These are phyloP conservation scores for Eupithecia subfuscata DNA, from an alignment of 2,888 invertebrate species.

Conservation along the genomic window DNA sequence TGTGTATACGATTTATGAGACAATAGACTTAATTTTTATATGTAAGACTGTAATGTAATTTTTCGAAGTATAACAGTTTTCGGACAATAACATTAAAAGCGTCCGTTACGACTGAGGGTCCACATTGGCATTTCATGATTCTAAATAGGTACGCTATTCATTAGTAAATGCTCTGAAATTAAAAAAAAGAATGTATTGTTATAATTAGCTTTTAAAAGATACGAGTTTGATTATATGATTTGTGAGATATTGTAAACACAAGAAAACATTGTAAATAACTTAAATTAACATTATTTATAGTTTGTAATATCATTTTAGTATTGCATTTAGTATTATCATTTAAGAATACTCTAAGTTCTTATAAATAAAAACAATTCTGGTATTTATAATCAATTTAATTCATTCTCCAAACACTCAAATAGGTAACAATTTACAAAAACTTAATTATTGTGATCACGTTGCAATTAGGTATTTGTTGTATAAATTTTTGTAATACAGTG, in stretches of 20 bases:
- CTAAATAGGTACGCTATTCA: no score
- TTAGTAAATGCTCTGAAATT: no score
- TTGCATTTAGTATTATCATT: constrained; percentile 56
- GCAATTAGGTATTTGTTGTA: not conserved
- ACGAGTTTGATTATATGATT: not conserved
- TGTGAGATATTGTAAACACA: not conserved
- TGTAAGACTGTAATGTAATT: not conserved
- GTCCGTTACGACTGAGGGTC: no score
- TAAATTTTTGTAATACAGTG: not conserved
- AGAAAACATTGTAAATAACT: constrained; percentile 25
- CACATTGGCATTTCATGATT: no score
- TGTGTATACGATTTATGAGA: not conserved
- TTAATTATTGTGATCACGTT: constrained; percentile 13
- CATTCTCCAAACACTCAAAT: constrained; percentile 42
- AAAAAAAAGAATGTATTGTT: not conserved
- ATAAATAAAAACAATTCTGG: constrained; percentile 42
- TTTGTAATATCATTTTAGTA: constrained; percentile 38
- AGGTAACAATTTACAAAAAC: constrained; percentile 44
- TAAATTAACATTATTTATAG: constrained; percentile 23
- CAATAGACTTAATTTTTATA: not conserved
- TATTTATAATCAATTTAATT: constrained; percentile 46
- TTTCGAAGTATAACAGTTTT: not conserved
- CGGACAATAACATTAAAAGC: not conserved
- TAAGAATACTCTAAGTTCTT: constrained; percentile 55
- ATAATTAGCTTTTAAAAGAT: not conserved